Base-by-base conservation (phyloP, 1,140 invertebrate genomes). In the Hyles euphorbiae region DNA sequence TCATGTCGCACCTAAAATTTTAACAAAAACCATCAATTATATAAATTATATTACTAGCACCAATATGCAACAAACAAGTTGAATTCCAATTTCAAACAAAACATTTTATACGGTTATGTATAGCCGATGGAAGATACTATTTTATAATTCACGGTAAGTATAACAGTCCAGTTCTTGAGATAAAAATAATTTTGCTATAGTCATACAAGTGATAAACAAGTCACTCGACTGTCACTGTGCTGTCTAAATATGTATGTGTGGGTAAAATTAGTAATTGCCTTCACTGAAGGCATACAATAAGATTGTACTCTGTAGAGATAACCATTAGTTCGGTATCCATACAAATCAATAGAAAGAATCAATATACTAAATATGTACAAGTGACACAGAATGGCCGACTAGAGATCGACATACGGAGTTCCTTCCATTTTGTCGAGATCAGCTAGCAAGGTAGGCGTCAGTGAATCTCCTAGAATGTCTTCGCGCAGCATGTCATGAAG, bases 211-310 rank as follows among this genome's bases (percentile, higher is more conserved):
- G 22, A 22, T 22, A 22, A 22, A 22, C 22, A 22, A 22, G 22
- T 22, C 22, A 40, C 36, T 40, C 36, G 8, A 40, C 8, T 81
- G 79, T 74, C 78, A 83, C 78, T 73, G 82, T 75, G 74, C 74
- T 61, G 77, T 76, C 76, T 66, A 70, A 71, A 75, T 72, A 72
- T 70, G 76, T 65, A 67, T 71, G 76, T 57, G 65, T 62, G 67
- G 67, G 70, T 73, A 81, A 72, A 67, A 58, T 66, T 56, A 68
- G 59, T 48, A 56, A 65, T 65, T 59, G 58, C 84, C 85, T 88
- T 86, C 85, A 88, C 74, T 86, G 83, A 88, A 88, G 85, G 85
- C 78, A 85, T 76, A 71, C 64, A 66, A 74, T 63, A 66, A 72
- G 63, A 83, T 83, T 81, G 80, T 83, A 85, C 82, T 82, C 73